These are phyloP conservation scores for Eristalis arbustorum DNA, from an alignment of 2,888 invertebrate genomes.

Conservation along the genomic window DNA sequence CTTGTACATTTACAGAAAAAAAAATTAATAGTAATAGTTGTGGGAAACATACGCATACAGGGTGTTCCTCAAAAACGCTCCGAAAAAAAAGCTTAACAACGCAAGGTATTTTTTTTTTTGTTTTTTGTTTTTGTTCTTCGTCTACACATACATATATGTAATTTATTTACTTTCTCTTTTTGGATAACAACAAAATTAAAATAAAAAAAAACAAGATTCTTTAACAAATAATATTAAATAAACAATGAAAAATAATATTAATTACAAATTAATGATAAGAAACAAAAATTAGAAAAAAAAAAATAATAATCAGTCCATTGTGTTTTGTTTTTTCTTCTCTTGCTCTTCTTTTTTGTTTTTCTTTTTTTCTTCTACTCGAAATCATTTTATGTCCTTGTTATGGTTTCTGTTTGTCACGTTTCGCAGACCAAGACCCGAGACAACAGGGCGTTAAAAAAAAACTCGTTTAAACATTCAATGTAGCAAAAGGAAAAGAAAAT, in stretches of 20 bases:
- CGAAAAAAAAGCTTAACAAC: constrained; percentile 32
- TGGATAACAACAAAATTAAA: constrained; percentile 47
- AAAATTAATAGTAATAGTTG: constrained; percentile 7
- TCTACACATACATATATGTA: constrained; percentile 10
- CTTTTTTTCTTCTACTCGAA: constrained; percentile 46
- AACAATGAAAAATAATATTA: constrained; percentile 60
- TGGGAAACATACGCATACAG: background rate
- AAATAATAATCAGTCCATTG: constrained; percentile 69
- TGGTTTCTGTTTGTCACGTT: constrained; percentile 11
- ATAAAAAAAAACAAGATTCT: constrained; percentile 35
- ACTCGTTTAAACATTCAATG: constrained; percentile 49
- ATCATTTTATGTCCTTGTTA: constrained; percentile 5
- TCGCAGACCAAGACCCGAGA: constrained; percentile 23
- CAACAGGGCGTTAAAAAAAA: constrained; percentile 42
- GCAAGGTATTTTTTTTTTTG: constrained; percentile 21
- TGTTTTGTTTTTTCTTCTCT: constrained; percentile 13
- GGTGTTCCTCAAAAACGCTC: background rate
- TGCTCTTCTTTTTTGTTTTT: constrained; percentile 32
- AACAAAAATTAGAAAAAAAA: constrained; percentile 48
- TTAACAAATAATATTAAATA: constrained; percentile 63
- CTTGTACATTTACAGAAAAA: background rate
- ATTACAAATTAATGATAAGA: constrained; percentile 54
- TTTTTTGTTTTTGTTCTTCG: background rate
- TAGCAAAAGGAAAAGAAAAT: constrained; percentile 27
- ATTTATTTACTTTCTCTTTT: background rate